Evolutionary conservation across 2,113 vertebrate species (phyloP), one percentile per base, ranked within the genome.

Genomic region (Laticauda colubrina): DNA sequence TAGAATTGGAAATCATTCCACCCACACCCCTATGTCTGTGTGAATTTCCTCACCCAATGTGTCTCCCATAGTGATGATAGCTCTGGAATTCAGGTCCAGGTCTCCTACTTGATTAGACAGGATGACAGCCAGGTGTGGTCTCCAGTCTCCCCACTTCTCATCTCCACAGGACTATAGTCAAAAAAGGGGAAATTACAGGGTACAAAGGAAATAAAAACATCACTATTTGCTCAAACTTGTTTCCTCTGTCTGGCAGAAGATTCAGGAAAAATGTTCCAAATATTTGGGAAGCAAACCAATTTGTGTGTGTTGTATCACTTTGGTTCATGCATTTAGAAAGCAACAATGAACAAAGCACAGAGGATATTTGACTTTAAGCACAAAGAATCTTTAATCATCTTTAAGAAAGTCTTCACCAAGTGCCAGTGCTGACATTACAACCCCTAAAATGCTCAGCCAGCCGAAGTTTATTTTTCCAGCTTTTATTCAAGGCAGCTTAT

Each of bases 71-170:
- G 97, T 97, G 95, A 98, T 0, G 0, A 99, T 97, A 11, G 98
- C 97, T 51, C 97, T 96, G 75, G 96, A 97, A 59, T 98, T 97
- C 92, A 98, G 61, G 12, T 97, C 97, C 0, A 26, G 15, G 59
- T 98, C 97, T 59, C 97, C 98, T 0, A 94, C 96, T 91, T 98
- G 98, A 94, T 99, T 99, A 92, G 99, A 99, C 69, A 99, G 88
- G 96, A 99, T 97, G 48, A 98, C 98, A 0, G 99, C 98, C 96
- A 99, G 95, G 88, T 99, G 99, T 9, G 98, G 98, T 94, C 97
- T 98, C 99, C 99, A 99, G 95, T 99, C 98, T 21, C 98, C 99
- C 98, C 98, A 98, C 0, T 97, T 97, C 81, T 97, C 97, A 94
- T 98, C 98, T 23, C 98, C 98, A 1, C 97, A 98, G 95, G 97